A percentile compares a stretch with the other conserved stretches of the same genome.
Conservation (phyloP, 2,888 invertebrate species). For the Stramonita haemastoma region DNA sequence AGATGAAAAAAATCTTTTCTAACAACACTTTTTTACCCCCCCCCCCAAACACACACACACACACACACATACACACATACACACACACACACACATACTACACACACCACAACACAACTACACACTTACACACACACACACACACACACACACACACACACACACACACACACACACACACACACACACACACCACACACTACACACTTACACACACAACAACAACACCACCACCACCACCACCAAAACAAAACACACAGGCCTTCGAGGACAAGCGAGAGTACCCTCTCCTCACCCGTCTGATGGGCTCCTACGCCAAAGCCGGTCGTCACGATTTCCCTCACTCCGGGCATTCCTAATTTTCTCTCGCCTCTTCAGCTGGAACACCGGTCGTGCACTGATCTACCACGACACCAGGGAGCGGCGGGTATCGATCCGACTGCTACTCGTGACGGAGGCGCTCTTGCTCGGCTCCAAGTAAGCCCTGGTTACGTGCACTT, state of each 20-base stretch:
- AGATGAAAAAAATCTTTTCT: too few species aligned
- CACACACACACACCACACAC: neutral
- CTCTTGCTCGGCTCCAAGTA: constrained; percentile 81
- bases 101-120: too few species aligned
- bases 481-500: constrained; percentile 50
- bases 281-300: constrained; percentile 85
- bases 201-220: neutral
- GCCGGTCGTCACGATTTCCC: too few species aligned
- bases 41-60: too few species aligned
- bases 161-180: too few species aligned
- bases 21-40: too few species aligned
- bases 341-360: too few species aligned
- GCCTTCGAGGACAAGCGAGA: constrained; percentile 73
- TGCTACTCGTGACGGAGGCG: constrained; percentile 86
- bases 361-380: constrained; percentile 57
- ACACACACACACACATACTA: too few species aligned
- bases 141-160: too few species aligned
- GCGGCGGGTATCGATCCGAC: constrained; percentile 51
- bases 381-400: constrained; percentile 58
- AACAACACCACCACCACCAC: neutral
- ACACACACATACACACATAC: too few species aligned
- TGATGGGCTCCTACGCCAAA: constrained; percentile 65
- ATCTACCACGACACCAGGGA: constrained; percentile 55
- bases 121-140: too few species aligned
- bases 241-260: neutral